Evolutionary conservation across 1,140 invertebrate genomes (phyloP).

Genomic region (Matsumurasca onukii): DNA sequence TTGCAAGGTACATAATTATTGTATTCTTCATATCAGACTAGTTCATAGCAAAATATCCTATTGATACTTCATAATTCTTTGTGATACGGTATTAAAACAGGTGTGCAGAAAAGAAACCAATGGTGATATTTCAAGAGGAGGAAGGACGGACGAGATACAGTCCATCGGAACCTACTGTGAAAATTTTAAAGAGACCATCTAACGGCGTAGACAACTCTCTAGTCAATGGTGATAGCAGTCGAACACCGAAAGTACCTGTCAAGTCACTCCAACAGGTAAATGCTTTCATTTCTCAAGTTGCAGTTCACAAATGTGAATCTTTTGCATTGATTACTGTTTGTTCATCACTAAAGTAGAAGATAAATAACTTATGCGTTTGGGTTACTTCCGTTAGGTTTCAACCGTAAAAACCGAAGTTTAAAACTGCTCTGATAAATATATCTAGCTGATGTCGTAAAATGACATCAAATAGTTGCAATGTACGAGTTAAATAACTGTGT

Average conservation of each 20-base stretch:
- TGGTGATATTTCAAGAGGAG: constrained; percentile 16
- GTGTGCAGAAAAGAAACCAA: constrained; percentile 21
- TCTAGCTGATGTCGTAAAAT: too few relatives aligned
- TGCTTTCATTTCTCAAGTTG: too few relatives aligned
- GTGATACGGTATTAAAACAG: neutral
- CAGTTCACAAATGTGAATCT: too few relatives aligned
- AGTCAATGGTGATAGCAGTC: constrained; percentile 19
- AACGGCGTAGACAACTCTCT: neutral
- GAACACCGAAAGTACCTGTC: constrained; percentile 20
- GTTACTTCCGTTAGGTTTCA: too few relatives aligned
- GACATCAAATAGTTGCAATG: too few relatives aligned
- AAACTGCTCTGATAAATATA: too few relatives aligned
- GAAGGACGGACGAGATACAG: constrained; percentile 6
- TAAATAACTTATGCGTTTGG: too few relatives aligned
- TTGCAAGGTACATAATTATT: neutral
- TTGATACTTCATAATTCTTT: neutral
- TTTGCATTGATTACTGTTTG: too few relatives aligned
- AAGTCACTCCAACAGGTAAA: constrained; percentile 23
- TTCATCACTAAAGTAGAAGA: too few relatives aligned
- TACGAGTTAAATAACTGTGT: too few relatives aligned
- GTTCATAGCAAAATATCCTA: neutral
- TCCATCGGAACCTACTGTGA: constrained; percentile 21
- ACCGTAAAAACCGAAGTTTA: too few relatives aligned
- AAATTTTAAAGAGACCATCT: constrained; percentile 18
- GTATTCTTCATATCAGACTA: neutral